These are phyloP conservation scores for Acanthoscelides obtectus DNA, from an alignment of 2,888 invertebrate genomes.

Conservation along the genomic window DNA sequence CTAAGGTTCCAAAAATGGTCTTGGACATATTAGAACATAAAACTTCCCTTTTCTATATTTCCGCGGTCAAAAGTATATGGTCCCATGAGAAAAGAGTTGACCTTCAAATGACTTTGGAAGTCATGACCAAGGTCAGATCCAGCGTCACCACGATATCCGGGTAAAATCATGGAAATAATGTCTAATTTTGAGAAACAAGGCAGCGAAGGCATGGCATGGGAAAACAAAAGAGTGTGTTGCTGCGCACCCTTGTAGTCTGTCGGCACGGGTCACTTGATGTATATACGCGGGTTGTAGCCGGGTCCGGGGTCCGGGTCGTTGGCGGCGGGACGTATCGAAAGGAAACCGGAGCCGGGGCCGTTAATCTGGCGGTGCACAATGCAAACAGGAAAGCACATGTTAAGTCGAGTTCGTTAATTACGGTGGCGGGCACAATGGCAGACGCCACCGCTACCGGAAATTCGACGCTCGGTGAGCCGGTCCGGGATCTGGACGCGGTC, in stretches of 20 bases:
- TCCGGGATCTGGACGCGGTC: not conserved
- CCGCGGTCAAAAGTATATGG: too few species aligned
- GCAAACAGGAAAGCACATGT: constrained; percentile 53
- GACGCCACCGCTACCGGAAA: constrained; percentile 8
- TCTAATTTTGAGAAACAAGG: too few species aligned
- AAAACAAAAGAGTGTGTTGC: not conserved
- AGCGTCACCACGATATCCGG: too few species aligned
- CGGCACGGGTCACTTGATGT: constrained; percentile 45
- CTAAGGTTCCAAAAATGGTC: too few species aligned
- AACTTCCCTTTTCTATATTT: too few species aligned
- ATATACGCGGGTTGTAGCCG: too few species aligned
- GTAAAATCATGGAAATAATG: too few species aligned
- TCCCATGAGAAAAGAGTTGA: too few species aligned
- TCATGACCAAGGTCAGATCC: too few species aligned
- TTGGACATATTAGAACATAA: too few species aligned
- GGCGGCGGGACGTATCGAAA: constrained; percentile 42
- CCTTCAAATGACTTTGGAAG: too few species aligned
- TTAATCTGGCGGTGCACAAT: constrained; percentile 49
- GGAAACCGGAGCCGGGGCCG: constrained; percentile 40
- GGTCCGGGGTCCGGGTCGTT: too few species aligned
- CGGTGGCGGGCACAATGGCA: constrained; percentile 40
- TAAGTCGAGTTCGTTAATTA: constrained; percentile 53
- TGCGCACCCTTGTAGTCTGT: constrained; percentile 1
- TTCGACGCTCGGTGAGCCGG: not conserved
- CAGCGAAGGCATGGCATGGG: not conserved